Base-by-base conservation (phyloP, 2,888 invertebrate genomes). In the Phrixothrix hirtus region DNA sequence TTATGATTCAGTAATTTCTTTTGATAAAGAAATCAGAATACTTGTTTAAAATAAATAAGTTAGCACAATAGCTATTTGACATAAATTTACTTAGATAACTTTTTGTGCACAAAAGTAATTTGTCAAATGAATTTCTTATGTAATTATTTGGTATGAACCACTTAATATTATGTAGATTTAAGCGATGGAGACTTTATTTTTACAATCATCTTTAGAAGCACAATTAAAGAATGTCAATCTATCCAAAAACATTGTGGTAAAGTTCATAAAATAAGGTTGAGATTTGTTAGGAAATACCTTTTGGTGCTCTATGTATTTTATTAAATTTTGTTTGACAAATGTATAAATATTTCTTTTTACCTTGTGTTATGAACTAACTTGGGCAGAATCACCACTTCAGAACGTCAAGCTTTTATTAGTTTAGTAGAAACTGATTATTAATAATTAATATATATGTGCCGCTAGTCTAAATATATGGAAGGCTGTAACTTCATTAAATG, bases 341-440 rank as follows among this genome's bases (percentile, higher is more conserved):
- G 30, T 47, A 30, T 35, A 38, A 38, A 41, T 42, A 25, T 29
- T 16, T 15, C 29, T 50, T 50, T 52, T 56, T 43, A 55, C 54
- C 57, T 58, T 61, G 49, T 62, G 44, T 59, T 60, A 52, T 63
- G 55, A 53, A 51, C 58, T 57, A 54, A 35, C 46, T 47, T 52
- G 51, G 57, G 43, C 50, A 38, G 57, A 57, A 59, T 62, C 49
- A 60, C 58, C 61, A 60, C 59, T 64, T 62, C 57, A 60, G 60
- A 60, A 66, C 37, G 61, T 68, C 67, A 67, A 69, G 69, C 69
- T 71, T 71, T 69, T 70, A 69, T 71, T 71, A 70, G 70, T 72
- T 69, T 64, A 55, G 66, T 71, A 71, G 70, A 65, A 63, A 69
- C 66, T 70, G 70, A 70, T 67, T 68, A 67, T 65, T 66, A 69